Base-by-base conservation (phyloP, 2,797 vertebrate genomes). In the Buceros bicornis region DNA sequence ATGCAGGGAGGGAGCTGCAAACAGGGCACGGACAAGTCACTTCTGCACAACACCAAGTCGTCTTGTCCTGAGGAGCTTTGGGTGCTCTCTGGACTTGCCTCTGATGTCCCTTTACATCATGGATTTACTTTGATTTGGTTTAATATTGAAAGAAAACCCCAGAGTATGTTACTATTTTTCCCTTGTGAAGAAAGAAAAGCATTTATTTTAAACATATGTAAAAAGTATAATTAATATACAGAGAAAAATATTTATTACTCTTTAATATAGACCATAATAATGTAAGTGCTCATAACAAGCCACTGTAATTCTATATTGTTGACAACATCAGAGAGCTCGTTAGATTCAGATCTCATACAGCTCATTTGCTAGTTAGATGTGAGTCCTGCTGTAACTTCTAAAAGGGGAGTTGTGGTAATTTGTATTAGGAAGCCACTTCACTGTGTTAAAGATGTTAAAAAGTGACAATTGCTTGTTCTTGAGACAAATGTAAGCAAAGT, bases 321-420 rank as follows among this genome's bases (percentile, higher is more conserved):
- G 61, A 47, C 48, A 72, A 8, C 35, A 37, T 91, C 37, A 71
- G 71, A 64, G 40, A 1, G 0, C 60, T 94, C 57, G 76, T 76
- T 33, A 87, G 40, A 53, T 69, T 60, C 40, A 78, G n/a, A 67
- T 87, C 43, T 89, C 51, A 24, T 54, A 21, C 43, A 74, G 42
- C 57, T 90, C 54, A 62, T 89, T 96, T 92, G 74, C 70, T 90
- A 91, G 71, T 94, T 82, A 89, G 77, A 40, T 72, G 7, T 11
- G 28, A 81, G 25, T 85, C 40, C 50, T 93, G 58, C 76, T 71
- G 64, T 72, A 85, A 48, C 12, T 77, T 40, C n/a, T 87, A n/a
- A 53, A 79, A 87, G 56, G 20, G 35, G 4, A 9, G 5, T 33
- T 81, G 31, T 51, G 61, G 54, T 43, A 56, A 7, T 86, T 84